A percentile compares a stretch with the other conserved stretches of the same genome.
phyloP scores from a whole-genome alignment of 2,888 invertebrate genomes.

The Melieria picta region DNA sequence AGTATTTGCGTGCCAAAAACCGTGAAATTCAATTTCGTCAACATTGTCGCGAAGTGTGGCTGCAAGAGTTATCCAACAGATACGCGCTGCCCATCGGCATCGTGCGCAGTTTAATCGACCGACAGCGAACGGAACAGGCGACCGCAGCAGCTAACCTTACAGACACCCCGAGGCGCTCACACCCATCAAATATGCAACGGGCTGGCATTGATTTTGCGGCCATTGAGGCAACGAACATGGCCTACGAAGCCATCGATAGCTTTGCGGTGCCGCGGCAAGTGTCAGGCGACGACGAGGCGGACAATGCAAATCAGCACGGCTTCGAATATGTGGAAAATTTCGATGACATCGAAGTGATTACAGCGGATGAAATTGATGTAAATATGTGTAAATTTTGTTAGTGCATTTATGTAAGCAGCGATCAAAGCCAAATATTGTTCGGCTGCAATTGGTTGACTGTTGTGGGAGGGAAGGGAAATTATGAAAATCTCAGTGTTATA shows the following conservation, averaged over 20 bases:
- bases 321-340: slow-evolving; percentile 38
- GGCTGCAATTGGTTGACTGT: too few relatives aligned
- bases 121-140: background rate
- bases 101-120: slow-evolving; percentile 11
- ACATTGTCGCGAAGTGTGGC: slow-evolving; percentile 56
- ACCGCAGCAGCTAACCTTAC: background rate
- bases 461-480: too few relatives aligned
- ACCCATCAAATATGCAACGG: slow-evolving; percentile 28
- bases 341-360: slow-evolving; percentile 59
- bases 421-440: too few relatives aligned
- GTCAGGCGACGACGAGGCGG: slow-evolving; percentile 34
- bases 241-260: slow-evolving; percentile 46
- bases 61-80: slow-evolving; percentile 30
- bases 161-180: background rate
- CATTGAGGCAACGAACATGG: slow-evolving; percentile 53
- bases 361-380: slow-evolving; percentile 58
- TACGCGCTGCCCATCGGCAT: slow-evolving; percentile 23
- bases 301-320: slow-evolving; percentile 13
- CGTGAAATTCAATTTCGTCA: slow-evolving; percentile 54
- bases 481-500: too few relatives aligned
- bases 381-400: slow-evolving; percentile 38
- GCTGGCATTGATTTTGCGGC: slow-evolving; percentile 60
- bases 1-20: slow-evolving; percentile 53
- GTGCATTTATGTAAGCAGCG: too few relatives aligned
- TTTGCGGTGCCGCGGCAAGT: slow-evolving; percentile 38